Conservation (phyloP, 2,113 vertebrate genomes). For the Python bivittatus region DNA sequence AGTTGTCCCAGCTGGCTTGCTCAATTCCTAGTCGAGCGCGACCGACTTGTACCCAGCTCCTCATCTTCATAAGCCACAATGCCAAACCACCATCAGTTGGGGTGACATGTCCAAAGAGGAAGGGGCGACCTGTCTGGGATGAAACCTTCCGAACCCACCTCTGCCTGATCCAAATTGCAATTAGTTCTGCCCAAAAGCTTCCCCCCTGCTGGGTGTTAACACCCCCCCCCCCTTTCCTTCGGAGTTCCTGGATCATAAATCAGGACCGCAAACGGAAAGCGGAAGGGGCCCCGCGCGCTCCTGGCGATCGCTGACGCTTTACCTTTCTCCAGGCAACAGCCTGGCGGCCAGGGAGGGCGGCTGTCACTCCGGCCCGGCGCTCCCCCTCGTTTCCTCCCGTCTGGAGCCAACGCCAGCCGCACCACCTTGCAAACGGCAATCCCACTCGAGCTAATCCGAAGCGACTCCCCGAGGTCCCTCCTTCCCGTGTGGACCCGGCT, state of each 20-base stretch:
- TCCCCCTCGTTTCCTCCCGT: background rate
- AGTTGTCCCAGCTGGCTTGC: background rate
- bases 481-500: background rate
- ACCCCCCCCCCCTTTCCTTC: background rate
- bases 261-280: background rate
- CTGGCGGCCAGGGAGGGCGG: rapidly evolving
- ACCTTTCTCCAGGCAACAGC: background rate
- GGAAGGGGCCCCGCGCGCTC: background rate
- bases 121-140: background rate
- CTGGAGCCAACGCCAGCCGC: background rate
- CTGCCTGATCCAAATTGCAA: background rate
- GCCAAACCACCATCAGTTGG: background rate
- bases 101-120: background rate
- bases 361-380: background rate
- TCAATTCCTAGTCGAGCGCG: background rate
- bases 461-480: background rate
- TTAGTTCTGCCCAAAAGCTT: background rate
- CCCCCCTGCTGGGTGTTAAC: background rate
- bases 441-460: background rate
- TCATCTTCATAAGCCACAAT: background rate
- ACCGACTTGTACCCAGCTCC: background rate
- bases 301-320: background rate
- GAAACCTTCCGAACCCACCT: background rate
- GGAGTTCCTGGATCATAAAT: background rate
- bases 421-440: background rate